phyloP scores from a whole-genome alignment of 2,888 invertebrate genomes.

The Salticus scenicus region DNA sequence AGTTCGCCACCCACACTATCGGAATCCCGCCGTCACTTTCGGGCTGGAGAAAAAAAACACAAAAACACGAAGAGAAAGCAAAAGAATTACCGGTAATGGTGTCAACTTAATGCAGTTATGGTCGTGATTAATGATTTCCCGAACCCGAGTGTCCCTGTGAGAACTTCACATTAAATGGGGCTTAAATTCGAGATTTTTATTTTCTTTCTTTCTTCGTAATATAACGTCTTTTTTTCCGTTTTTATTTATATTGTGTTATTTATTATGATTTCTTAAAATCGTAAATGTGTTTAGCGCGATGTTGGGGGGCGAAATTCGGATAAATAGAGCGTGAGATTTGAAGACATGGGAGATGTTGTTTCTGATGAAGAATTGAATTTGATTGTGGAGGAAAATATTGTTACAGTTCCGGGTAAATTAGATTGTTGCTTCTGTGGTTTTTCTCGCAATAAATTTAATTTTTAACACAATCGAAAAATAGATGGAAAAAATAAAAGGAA shows the following conservation, averaged over 20 bases:
- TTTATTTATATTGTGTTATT: slow-evolving; percentile 68
- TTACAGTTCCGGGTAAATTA: too few relatives aligned
- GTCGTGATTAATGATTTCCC: slow-evolving; percentile 61
- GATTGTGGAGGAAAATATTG: too few relatives aligned
- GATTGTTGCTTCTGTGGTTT: too few relatives aligned
- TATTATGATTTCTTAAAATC: slow-evolving; percentile 54
- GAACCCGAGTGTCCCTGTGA: slow-evolving; percentile 37
- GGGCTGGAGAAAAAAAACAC: background rate
- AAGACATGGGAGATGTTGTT: too few relatives aligned
- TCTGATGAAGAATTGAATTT: too few relatives aligned
- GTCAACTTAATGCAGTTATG: slow-evolving; percentile 68
- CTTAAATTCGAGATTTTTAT: slow-evolving; percentile 56
- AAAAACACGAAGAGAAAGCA: slow-evolving; percentile 40
- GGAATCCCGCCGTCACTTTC: slow-evolving; percentile 4
- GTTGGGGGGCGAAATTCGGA: background rate
- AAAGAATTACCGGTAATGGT: slow-evolving; percentile 59
- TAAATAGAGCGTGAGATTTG: too few relatives aligned
- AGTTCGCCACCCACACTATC: slow-evolving; percentile 22
- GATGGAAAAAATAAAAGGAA: too few relatives aligned
- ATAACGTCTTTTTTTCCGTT: slow-evolving; percentile 11
- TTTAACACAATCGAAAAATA: too few relatives aligned
- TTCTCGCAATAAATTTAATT: too few relatives aligned
- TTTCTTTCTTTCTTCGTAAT: background rate
- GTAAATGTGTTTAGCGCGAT: slow-evolving; percentile 37
- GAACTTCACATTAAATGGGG: slow-evolving; percentile 56